Conservation (phyloP, 2,113 vertebrate species). For the Anolis carolinensis region DNA sequence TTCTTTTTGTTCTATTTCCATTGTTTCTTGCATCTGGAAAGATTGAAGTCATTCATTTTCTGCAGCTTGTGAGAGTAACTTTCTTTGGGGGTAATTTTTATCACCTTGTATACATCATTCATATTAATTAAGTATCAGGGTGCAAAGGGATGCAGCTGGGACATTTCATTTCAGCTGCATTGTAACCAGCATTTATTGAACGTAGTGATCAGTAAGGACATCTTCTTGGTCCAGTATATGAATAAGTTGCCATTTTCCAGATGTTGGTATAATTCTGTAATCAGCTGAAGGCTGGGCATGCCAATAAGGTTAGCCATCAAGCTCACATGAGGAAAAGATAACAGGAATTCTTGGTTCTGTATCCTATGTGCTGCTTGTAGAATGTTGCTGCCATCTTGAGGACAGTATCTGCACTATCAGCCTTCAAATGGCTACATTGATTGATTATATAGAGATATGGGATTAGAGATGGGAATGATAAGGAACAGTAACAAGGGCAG, state of each 20-base stretch:
- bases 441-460: conserved; percentile 23
- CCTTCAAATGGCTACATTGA: conserved; percentile 6
- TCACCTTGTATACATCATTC: conserved; percentile 13
- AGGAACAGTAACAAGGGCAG: background rate
- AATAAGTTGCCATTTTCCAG: conserved; percentile 14
- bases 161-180: conserved; percentile 20
- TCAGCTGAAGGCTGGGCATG: conserved; percentile 22
- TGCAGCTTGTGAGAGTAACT: background rate
- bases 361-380: background rate
- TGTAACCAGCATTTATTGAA: conserved; percentile 9
- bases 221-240: conserved; percentile 21
- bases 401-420: background rate
- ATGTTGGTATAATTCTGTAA: conserved; percentile 34
- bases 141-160: conserved; percentile 28
- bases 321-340: background rate
- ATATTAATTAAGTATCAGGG: conserved; percentile 32
- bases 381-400: conserved; percentile 35
- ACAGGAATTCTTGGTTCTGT: conserved; percentile 1
- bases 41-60: background rate
- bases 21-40: background rate
- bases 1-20: background rate
- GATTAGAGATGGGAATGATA: background rate
- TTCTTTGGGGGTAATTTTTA: conserved; percentile 16
- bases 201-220: conserved; percentile 4
- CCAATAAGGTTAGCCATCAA: conserved; percentile 16